Conservation (phyloP, 2,797 vertebrate species). For the Sebastes umbrosus region DNA sequence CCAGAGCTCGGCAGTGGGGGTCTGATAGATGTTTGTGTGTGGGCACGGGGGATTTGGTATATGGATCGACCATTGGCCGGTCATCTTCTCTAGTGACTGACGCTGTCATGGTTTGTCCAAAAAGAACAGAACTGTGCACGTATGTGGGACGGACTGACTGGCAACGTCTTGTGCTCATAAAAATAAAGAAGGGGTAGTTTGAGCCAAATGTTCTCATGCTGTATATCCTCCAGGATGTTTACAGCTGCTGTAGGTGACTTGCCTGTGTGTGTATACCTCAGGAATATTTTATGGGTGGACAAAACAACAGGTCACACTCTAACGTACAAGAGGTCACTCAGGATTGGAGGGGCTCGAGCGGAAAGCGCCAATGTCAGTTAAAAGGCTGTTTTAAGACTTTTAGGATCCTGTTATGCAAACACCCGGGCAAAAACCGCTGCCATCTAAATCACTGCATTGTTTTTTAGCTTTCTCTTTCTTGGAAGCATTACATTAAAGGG, state of each 20-base stretch:
- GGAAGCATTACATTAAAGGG: neutral
- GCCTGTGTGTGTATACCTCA: constrained; percentile 28
- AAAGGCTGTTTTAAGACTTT: constrained; percentile 41
- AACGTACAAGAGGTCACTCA: constrained; percentile 22
- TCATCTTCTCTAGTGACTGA: constrained; percentile 13
- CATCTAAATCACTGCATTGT: constrained; percentile 16
- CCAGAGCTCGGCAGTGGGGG: constrained; percentile 40
- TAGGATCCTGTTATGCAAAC: constrained; percentile 10
- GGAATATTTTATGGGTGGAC: constrained; percentile 51
- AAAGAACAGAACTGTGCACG: constrained; percentile 24
- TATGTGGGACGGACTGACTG: constrained; percentile 14
- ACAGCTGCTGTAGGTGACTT: constrained; percentile 30
- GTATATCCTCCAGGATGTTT: constrained; percentile 49
- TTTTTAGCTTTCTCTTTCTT: constrained; percentile 10
- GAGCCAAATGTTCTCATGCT: constrained; percentile 34
- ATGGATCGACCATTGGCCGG: constrained; percentile 32
- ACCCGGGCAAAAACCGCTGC: constrained; percentile 4
- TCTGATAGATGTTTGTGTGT: constrained; percentile 50
- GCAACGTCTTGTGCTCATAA: constrained; percentile 35
- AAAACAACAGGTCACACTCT: constrained; percentile 50
- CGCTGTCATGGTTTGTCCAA: constrained; percentile 24
- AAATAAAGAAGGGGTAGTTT: constrained; percentile 36
- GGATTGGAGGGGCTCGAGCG: neutral
- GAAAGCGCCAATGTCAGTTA: constrained; percentile 1
- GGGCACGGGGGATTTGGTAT: constrained; percentile 13